These are phyloP conservation scores for Metridium senile DNA, from an alignment of 92 coral and sea anemone species.

Conservation along the genomic window DNA sequence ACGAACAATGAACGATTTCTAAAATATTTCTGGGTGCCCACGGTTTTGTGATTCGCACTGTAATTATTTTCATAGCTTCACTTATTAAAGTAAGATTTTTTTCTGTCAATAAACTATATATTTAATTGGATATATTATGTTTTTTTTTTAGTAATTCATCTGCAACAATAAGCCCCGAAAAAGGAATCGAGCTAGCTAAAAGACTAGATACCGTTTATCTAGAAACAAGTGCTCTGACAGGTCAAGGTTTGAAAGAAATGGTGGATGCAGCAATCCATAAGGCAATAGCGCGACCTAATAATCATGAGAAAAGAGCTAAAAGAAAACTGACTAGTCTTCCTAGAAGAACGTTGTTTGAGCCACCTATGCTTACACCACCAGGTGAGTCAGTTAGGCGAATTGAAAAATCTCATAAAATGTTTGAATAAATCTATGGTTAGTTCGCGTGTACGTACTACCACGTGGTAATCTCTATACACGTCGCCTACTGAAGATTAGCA, in stretches of 20 bases:
- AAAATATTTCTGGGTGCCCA: too few species aligned
- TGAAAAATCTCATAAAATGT: too few species aligned
- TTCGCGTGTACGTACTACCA: too few species aligned
- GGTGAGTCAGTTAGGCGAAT: constrained; percentile 50
- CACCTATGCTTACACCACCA: constrained; percentile 77
- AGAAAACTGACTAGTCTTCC: constrained; percentile 6
- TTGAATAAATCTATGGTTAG: neutral
- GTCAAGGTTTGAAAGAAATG: constrained; percentile 66
- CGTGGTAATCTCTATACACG: too few species aligned
- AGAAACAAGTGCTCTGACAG: constrained; percentile 72
- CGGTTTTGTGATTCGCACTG: too few species aligned
- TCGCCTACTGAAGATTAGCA: too few species aligned
- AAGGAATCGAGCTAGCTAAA: constrained; percentile 66
- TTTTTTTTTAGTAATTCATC: neutral
- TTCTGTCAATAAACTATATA: too few species aligned
- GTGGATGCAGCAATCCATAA: constrained; percentile 64
- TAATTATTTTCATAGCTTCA: too few species aligned
- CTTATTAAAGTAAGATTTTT: too few species aligned
- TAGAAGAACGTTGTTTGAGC: constrained; percentile 41
- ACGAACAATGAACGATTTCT: too few species aligned
- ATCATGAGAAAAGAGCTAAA: neutral
- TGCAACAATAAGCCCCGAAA: constrained; percentile 34
- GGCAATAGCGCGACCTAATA: constrained; percentile 24
- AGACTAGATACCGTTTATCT: constrained; percentile 72
- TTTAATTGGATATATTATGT: too few species aligned